Base-by-base conservation (phyloP, 2,888 invertebrate genomes). In the Trichopoda pennipes region DNA sequence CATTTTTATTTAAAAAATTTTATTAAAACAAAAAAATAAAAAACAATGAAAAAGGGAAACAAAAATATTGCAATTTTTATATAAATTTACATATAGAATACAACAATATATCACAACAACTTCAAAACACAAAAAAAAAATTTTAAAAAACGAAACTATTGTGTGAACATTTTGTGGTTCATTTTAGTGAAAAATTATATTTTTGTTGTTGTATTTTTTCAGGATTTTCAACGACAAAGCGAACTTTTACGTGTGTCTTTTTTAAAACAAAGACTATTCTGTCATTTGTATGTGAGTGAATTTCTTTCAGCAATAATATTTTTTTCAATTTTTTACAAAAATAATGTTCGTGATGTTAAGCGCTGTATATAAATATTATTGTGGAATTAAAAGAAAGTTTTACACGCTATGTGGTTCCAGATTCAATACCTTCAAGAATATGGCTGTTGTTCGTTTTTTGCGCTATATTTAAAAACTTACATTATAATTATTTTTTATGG, bases 151-250 rank as follows among this genome's bases (percentile, higher is more conserved):
- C 51, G 1, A 56, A 14, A 77, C 55, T 70, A 49, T 77, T 79
- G 73, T 79, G 73, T 79, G 73, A 69, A 80, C 79, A 47, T 80
- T 80, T 80, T 74, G 79, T 80, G 79, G 79, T 80, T 80, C 73
- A 69, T 80, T 80, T 80, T 56, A 42, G 49, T 61, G 55, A 68
- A 74, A 74, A 60, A 55, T 68, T 61, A 47, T 38, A 42, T 75
- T 75, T 66, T 55, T n/a, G 2, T 17, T 64, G 28, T 28, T 28
- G 28, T 23, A 12, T n/a, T 12, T 60, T 49, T 51, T 47, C 19
- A 21, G n/a, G 10, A 38, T 60, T 60, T 73, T 60, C 76, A 8
- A 68, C 73, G 73, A 73, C 79, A 79, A 79, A 79, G 73, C 60
- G 47, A 49, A 47, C 55, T 60, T 73, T 79, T 61, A 73, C 73